phyloP scores from a whole-genome alignment of 2,113 vertebrate species.

The Cyanocitta stelleri region DNA sequence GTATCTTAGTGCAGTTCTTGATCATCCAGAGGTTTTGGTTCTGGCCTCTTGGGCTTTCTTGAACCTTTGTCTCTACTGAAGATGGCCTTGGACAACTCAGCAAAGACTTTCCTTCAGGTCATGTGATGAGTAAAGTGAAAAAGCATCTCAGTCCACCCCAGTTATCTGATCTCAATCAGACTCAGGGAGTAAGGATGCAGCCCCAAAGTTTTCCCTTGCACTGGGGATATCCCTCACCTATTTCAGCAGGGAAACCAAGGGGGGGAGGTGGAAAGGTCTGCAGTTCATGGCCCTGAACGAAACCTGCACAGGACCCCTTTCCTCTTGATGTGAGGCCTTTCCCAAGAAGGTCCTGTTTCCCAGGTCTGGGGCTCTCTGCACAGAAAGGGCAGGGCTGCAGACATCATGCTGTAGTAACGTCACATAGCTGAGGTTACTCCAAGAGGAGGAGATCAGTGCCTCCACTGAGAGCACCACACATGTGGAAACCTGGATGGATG shows the following conservation, averaged over 20 bases:
- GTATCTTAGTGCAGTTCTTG: background rate
- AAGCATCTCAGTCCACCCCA: background rate
- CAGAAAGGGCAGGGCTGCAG: background rate
- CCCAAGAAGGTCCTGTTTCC: background rate
- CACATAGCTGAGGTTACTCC: background rate
- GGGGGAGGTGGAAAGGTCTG: background rate
- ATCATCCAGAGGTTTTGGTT: background rate
- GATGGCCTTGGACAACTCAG: background rate
- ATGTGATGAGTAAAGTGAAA: background rate
- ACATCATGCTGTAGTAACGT: fast-evolving
- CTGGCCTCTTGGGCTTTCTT: background rate
- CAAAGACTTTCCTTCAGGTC: background rate
- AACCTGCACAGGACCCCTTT: background rate
- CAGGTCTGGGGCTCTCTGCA: background rate
- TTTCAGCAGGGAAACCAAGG: background rate
- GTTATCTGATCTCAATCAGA: background rate
- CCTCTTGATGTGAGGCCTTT: background rate
- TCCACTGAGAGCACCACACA: background rate
- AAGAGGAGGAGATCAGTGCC: background rate
- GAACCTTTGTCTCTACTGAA: background rate
- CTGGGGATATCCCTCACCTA: background rate
- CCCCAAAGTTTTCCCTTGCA: background rate
- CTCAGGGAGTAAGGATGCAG: background rate
- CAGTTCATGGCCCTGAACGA: background rate
- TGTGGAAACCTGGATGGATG: background rate